Conservation (phyloP, 2,113 vertebrate species). For the Zonotrichia leucophrys region DNA sequence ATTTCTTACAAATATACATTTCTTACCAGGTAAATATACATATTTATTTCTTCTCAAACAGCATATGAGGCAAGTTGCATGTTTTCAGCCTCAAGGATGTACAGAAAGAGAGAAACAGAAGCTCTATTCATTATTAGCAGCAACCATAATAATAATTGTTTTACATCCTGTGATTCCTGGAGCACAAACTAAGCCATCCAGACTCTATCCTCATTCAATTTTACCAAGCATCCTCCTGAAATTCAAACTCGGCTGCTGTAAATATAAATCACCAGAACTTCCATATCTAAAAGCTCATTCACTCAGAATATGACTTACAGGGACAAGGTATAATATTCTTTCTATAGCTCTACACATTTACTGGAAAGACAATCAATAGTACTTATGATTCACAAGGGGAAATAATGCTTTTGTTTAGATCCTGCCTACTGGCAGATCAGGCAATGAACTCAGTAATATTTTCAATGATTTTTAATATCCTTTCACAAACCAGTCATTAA, state of each 20-base stretch:
- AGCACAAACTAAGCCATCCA: slow-evolving; percentile 15
- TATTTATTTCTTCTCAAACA: background rate
- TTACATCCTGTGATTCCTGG: background rate
- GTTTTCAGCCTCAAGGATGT: background rate
- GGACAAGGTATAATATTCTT: background rate
- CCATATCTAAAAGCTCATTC: slow-evolving; percentile 26
- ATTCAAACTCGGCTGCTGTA: background rate
- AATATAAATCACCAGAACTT: slow-evolving; percentile 41
- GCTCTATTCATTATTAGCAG: background rate
- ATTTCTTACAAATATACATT: background rate
- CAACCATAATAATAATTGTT: background rate
- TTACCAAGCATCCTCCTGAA: slow-evolving; percentile 34
- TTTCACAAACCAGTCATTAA: slow-evolving; percentile 13
- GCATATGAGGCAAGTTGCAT: background rate
- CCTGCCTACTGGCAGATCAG: slow-evolving; percentile 23
- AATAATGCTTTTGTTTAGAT: slow-evolving; percentile 17
- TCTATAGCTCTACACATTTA: slow-evolving; percentile 23
- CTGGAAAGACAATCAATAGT: slow-evolving; percentile 45
- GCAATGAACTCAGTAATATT: slow-evolving; percentile 28
- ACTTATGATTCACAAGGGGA: slow-evolving; percentile 15
- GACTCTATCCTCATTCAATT: background rate
- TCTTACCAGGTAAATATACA: background rate
- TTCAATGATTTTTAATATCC: slow-evolving; percentile 19
- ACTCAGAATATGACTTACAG: slow-evolving; percentile 23
- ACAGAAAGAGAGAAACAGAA: background rate